Evolutionary conservation across 2,888 invertebrate genomes (phyloP).

Genomic region (Eledona agricola): DNA sequence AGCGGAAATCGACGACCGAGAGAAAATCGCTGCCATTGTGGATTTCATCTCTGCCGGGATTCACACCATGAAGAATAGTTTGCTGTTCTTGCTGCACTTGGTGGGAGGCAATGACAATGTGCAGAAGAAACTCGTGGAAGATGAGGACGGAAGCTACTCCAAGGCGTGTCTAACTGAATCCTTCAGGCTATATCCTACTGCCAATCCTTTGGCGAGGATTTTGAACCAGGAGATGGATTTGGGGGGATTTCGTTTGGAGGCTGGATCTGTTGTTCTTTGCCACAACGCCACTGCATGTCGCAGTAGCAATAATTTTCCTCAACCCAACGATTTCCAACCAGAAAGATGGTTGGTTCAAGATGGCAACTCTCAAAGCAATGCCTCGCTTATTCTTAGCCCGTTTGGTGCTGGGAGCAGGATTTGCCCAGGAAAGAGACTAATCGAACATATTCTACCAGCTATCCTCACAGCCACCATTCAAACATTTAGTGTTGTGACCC

Average conservation of each 20-base stretch:
- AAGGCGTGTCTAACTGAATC: slow-evolving; percentile 82
- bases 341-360: slow-evolving; percentile 78
- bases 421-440: slow-evolving; percentile 87
- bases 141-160: slow-evolving; percentile 68
- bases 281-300: slow-evolving; percentile 86
- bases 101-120: slow-evolving; percentile 74
- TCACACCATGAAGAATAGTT: slow-evolving; percentile 85
- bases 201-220: slow-evolving; percentile 81
- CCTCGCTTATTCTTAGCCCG: slow-evolving; percentile 75
- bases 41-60: slow-evolving; percentile 90
- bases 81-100: slow-evolving; percentile 80
- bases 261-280: slow-evolving; percentile 81
- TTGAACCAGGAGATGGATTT: slow-evolving; percentile 76
- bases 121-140: slow-evolving; percentile 71
- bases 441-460: slow-evolving; percentile 79
- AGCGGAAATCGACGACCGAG: slow-evolving; percentile 77
- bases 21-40: slow-evolving; percentile 85
- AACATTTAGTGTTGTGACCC: slow-evolving; percentile 74
- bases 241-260: slow-evolving; percentile 73
- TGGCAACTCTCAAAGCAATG: slow-evolving; percentile 57
- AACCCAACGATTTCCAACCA: slow-evolving; percentile 75
- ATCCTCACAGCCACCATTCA: slow-evolving; percentile 74
- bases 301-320: slow-evolving; percentile 77
- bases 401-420: slow-evolving; percentile 83
- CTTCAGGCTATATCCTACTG: slow-evolving; percentile 78